Base-by-base conservation (phyloP, 2,797 vertebrate species). In the Heliangelus exortis region DNA sequence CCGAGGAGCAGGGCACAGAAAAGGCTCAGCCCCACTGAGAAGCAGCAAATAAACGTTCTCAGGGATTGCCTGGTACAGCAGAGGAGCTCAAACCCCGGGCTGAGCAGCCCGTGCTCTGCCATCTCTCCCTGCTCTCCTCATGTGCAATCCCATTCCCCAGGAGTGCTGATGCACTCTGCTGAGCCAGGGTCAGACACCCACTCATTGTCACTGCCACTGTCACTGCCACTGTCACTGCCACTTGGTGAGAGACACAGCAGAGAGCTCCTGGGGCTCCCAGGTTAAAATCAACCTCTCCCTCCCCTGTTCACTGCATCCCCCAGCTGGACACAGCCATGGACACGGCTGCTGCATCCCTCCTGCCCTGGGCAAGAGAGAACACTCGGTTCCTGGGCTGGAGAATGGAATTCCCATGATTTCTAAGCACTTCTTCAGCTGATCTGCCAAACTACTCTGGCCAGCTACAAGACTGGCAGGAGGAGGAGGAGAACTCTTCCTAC, bases 221-320 rank as follows among this genome's bases (percentile, higher is more conserved):
- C 43, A 43, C 43, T 43, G 12, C 12, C 41, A 43, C 45, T 19
- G 17, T 19, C 45, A 18, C 45, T 45, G 8, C 28, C 61, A 11
- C 92, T 47, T 33, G 93, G 22, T 26, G 7, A 63, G 84, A 74
- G 23, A 59, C 48, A 5, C 88, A 68, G 93, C 78, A 25, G 65
- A 69, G 85, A 84, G 76, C 87, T 83, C 47, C 82, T 55, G 68
- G 65, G 81, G 63, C 69, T 95, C n/a, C 84, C 87, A 66, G 80
- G 74, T 87, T 74, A 81, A 93, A 90, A 91, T 43, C 58, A 94
- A 83, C 93, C 62, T 48, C 39, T 88, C 82, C 90, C 91, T 93
- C 75, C 83, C 91, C 85, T 84, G 58, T 73, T 34, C 3, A 43
- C 91, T 78, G 89, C 90, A 89, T 95, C 36, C 9, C 39, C 12